phyloP scores from a whole-genome alignment of 1,140 invertebrate species.

The Apis dorsata region DNA sequence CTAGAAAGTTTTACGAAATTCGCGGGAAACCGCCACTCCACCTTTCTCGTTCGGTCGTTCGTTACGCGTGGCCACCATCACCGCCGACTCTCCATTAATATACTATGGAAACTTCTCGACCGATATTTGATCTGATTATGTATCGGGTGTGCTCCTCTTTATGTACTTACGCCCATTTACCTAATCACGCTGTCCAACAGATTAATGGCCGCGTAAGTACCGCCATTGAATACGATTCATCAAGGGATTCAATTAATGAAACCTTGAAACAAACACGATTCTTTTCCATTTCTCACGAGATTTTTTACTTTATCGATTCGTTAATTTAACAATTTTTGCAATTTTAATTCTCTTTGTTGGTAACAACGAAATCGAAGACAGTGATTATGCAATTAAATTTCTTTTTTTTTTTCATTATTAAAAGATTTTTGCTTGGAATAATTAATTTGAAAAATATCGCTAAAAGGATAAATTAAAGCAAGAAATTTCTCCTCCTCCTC shows the following conservation, averaged over 20 bases:
- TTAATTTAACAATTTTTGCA: too few relatives aligned
- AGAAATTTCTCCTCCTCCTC: too few relatives aligned
- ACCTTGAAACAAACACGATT: too few relatives aligned
- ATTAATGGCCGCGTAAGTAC: conserved; percentile 8
- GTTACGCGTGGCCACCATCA: not conserved
- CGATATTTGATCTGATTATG: conserved; percentile 20
- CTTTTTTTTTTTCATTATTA: too few relatives aligned
- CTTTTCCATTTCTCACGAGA: too few relatives aligned
- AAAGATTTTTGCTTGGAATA: too few relatives aligned
- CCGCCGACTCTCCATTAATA: not conserved
- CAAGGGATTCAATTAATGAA: not conserved
- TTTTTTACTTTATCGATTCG: too few relatives aligned
- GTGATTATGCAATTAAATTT: too few relatives aligned
- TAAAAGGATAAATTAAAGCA: too few relatives aligned
- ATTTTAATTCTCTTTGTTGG: too few relatives aligned
- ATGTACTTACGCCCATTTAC: conserved; percentile 10
- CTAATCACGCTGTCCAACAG: conserved; percentile 1
- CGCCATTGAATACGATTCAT: not conserved
- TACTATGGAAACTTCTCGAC: not conserved
- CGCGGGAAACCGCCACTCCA: not conserved
- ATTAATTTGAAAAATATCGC: too few relatives aligned
- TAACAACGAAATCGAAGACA: too few relatives aligned
- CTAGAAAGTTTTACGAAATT: not conserved
- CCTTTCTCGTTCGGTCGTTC: not conserved
- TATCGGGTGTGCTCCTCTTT: not conserved